These are phyloP conservation scores for Heterochromis multidens DNA, from an alignment of 2,113 vertebrate species.

Conservation along the genomic window DNA sequence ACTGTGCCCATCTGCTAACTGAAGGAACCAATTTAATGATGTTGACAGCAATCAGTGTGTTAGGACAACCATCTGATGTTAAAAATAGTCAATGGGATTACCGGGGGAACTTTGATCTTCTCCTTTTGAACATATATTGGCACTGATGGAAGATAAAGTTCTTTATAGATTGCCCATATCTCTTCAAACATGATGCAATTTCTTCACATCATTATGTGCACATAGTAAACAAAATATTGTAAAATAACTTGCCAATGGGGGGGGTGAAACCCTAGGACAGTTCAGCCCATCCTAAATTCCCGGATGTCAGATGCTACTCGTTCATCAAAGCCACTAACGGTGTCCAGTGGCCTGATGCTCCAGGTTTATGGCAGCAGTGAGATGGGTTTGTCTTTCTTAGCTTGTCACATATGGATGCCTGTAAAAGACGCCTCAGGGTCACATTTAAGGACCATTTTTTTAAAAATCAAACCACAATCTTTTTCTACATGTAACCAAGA, in stretches of 20 bases:
- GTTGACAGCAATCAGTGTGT: background rate
- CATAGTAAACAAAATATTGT: background rate
- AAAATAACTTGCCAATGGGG: background rate
- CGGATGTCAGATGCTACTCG: accelerated
- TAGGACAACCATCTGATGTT: accelerated
- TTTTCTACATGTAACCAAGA: background rate
- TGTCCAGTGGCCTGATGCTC: background rate
- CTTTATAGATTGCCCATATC: accelerated
- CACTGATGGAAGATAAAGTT: background rate
- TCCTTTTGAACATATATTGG: background rate
- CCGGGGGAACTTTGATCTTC: background rate
- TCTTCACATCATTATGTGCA: accelerated
- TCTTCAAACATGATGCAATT: background rate
- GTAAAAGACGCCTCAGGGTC: background rate
- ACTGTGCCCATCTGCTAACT: background rate
- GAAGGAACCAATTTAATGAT: background rate
- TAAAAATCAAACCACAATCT: background rate
- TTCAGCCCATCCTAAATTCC: background rate
- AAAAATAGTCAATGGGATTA: accelerated
- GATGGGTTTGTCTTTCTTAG: background rate
- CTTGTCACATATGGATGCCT: background rate
- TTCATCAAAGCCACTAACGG: background rate
- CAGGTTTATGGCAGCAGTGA: background rate
- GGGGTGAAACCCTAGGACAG: background rate
- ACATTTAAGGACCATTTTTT: accelerated